Conservation (phyloP, 2,113 vertebrate genomes). For the Dolichotis patagonum region DNA sequence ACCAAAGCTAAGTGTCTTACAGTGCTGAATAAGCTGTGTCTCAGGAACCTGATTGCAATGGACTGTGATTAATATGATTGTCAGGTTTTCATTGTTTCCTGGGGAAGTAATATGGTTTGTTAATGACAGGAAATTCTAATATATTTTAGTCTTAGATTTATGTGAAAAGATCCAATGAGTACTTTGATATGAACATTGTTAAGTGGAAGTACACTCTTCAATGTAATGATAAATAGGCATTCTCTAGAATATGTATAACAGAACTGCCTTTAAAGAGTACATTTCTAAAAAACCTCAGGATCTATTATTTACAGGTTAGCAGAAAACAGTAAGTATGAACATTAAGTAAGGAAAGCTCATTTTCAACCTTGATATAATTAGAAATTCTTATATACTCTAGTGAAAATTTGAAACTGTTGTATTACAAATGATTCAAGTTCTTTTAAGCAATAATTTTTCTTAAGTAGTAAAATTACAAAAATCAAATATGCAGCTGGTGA, state of each 20-base stretch:
- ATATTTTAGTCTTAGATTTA: constrained; percentile 20
- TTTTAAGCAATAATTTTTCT: background rate
- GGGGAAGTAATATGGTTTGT: constrained; percentile 43
- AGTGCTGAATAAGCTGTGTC: constrained; percentile 28
- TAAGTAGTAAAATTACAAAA: constrained; percentile 21
- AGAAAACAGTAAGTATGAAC: background rate
- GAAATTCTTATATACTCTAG: constrained; percentile 20
- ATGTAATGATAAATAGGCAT: background rate
- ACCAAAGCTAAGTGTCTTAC: constrained; percentile 34
- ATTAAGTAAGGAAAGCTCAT: background rate
- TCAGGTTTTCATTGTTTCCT: constrained; percentile 60
- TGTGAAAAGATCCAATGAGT: constrained; percentile 18
- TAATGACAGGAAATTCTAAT: constrained; percentile 67
- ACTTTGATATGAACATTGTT: constrained; percentile 42
- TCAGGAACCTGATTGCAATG: constrained; percentile 26
- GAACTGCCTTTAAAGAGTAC: background rate
- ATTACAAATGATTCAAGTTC: constrained; percentile 14
- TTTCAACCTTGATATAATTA: constrained; percentile 20
- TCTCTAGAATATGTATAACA: background rate
- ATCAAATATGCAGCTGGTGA: background rate
- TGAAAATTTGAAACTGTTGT: constrained; percentile 44
- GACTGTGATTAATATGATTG: constrained; percentile 38
- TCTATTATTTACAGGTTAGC: background rate
- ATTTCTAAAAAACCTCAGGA: background rate
- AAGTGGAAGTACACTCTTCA: background rate